Conservation (phyloP, 1,140 invertebrate genomes). For the Drosophila malerkotliana region DNA sequence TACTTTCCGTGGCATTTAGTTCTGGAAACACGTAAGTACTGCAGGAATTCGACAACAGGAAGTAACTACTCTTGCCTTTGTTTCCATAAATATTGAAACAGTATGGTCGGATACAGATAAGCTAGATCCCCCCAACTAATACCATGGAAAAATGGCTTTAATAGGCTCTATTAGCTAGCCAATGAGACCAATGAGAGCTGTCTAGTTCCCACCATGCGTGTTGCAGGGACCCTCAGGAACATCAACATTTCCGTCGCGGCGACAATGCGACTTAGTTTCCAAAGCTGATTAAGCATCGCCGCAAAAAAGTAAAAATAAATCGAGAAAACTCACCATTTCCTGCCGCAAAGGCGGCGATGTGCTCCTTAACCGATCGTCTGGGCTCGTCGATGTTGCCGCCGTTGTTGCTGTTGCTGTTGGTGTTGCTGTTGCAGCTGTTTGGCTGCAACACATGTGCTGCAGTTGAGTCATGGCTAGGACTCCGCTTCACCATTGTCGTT, state of each 20-base stretch:
- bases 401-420: constrained; percentile 38
- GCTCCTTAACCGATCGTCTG: constrained; percentile 80
- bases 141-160: neutral
- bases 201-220: constrained; percentile 54
- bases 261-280: constrained; percentile 56
- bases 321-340: constrained; percentile 80
- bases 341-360: constrained; percentile 82
- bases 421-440: constrained; percentile 59
- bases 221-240: too few relatives aligned
- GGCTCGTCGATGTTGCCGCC: constrained; percentile 58
- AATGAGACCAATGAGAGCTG: neutral
- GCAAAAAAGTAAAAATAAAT: neutral
- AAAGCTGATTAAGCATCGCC: constrained; percentile 69
- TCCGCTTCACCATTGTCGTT: constrained; percentile 83
- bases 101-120: too few relatives aligned
- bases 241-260: constrained; percentile 44
- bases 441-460: constrained; percentile 65
- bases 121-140: too few relatives aligned
- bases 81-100: neutral
- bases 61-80: constrained; percentile 54
- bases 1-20: constrained; percentile 16
- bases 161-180: neutral
- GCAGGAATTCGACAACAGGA: constrained; percentile 49
- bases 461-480: constrained; percentile 82
- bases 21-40: neutral